Evolutionary conservation across 2,888 invertebrate genomes (phyloP).

Genomic region (Nomada flava): DNA sequence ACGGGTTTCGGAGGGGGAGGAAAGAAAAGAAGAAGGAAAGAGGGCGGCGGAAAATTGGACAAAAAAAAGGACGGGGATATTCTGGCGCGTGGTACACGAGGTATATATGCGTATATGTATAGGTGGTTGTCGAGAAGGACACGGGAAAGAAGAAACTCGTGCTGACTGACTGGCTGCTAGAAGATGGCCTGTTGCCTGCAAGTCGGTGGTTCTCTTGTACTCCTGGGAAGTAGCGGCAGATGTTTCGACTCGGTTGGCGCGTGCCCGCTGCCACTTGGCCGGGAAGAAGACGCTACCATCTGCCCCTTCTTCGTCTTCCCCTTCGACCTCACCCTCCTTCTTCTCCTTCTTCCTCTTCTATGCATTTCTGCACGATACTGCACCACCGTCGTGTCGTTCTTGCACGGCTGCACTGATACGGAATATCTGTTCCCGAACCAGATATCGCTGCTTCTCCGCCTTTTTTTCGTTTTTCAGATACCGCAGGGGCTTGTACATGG

Average conservation of each 20-base stretch:
- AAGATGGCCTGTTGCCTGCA: constrained; percentile 67
- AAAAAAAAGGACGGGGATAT: neutral
- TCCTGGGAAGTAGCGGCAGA: constrained; percentile 81
- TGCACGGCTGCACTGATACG: constrained; percentile 44
- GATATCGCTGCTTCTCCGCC: constrained; percentile 21
- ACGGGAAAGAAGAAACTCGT: constrained; percentile 62
- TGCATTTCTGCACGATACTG: neutral
- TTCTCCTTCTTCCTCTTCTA: constrained; percentile 39
- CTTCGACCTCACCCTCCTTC: constrained; percentile 71
- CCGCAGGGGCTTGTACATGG: neutral
- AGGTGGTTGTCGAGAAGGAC: constrained; percentile 42
- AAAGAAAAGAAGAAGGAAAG: neutral
- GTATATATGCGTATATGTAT: neutral
- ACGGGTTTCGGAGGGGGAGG: too few species aligned
- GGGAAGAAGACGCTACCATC: constrained; percentile 79
- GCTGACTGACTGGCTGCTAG: constrained; percentile 64
- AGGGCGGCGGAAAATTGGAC: neutral
- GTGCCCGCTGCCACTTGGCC: constrained; percentile 84
- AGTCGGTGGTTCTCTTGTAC: constrained; percentile 74
- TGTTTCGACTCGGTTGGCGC: constrained; percentile 82
- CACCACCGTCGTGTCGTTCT: constrained; percentile 24
- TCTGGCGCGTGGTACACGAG: constrained; percentile 2
- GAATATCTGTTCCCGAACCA: neutral
- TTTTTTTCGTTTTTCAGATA: neutral
- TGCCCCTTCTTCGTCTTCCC: constrained; percentile 78